Base-by-base conservation (phyloP, 2,113 vertebrate species). In the Fulica atra region DNA sequence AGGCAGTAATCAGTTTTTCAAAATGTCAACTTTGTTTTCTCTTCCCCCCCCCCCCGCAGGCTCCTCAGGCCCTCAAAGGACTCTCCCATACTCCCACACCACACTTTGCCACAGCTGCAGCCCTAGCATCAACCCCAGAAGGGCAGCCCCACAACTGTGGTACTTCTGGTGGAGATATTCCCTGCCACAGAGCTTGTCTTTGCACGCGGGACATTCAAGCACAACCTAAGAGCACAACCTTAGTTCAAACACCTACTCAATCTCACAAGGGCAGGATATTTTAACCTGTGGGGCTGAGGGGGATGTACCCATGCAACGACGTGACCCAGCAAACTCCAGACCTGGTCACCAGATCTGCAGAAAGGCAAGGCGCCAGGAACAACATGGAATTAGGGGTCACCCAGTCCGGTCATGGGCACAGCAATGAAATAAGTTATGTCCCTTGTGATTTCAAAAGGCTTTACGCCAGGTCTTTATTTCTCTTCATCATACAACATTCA, bases 1-100 rank as follows among this genome's bases (percentile, higher is more conserved):
- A 53, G 42, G 81, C 50, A 92, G 84, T 56, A 91, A 91, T 69
- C 89, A 94, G 81, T 78, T 88, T 85, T 72, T 84, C 44, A 38
- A 89, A 89, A 91, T 61, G 66, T 81, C 84, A 95, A 21, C 61
- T 85, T 78, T 89, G 57, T 95, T 89, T 94, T 80, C 82, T 87
- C 57, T 68, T 76, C 65, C 33, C 76, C 86, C 46, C 69, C 66
- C 78, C 11, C 21, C 11, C 42, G 15, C 42, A 23, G 74, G 56
- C 23, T 85, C 81, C 60, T 70, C 35, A 10, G 40, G 65, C 69
- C 86, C 69, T 66, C 38, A 36, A 20, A 84, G 65, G 65, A 96
- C 92, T 54, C 35, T 42, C 68, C 46, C 24, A 9, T 36, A 28
- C 19, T 57, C 81, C 89, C 48, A 50, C 42, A 40, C 54, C 83